Evolutionary conservation across 2,113 vertebrate genomes (phyloP).

Genomic region (Oophaga pumilio): DNA sequence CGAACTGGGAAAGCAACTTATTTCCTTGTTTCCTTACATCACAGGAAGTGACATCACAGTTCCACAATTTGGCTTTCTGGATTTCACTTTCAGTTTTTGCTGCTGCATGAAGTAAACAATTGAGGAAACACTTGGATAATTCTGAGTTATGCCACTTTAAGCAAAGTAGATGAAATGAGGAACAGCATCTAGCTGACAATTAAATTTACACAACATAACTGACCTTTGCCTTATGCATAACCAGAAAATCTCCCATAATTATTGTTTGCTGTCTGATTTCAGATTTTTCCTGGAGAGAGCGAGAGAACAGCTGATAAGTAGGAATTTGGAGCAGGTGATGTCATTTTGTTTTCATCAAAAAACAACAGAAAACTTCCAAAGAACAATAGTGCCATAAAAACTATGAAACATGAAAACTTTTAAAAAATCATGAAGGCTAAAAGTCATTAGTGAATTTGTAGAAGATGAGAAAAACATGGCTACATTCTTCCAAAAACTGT

Average conservation of each 20-base stretch:
- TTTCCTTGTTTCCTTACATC: constrained; percentile 57
- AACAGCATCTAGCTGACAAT: background rate
- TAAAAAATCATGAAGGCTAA: background rate
- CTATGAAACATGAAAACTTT: background rate
- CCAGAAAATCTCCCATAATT: constrained; percentile 27
- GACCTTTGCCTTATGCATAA: constrained; percentile 14
- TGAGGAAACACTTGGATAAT: constrained; percentile 14
- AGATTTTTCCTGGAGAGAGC: background rate
- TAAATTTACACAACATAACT: background rate
- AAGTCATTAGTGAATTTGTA: background rate
- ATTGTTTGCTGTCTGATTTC: background rate
- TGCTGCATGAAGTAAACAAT: background rate
- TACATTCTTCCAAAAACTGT: background rate
- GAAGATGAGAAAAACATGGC: background rate
- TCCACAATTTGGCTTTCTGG: background rate
- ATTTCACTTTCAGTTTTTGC: constrained; percentile 47
- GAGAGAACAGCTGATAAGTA: background rate
- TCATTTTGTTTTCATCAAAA: background rate
- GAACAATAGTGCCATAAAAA: background rate
- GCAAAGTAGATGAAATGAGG: constrained; percentile 38
- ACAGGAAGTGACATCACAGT: constrained; percentile 38
- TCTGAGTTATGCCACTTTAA: background rate
- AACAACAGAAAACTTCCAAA: constrained; percentile 19
- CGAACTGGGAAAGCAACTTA: constrained; percentile 24
- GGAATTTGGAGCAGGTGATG: background rate